Percentiles rank a stretch among this genome's conserved stretches.
phyloP scores from a whole-genome alignment of 37 sponge, comb jelly and placozoan species.

The Axinella damicornis region DNA sequence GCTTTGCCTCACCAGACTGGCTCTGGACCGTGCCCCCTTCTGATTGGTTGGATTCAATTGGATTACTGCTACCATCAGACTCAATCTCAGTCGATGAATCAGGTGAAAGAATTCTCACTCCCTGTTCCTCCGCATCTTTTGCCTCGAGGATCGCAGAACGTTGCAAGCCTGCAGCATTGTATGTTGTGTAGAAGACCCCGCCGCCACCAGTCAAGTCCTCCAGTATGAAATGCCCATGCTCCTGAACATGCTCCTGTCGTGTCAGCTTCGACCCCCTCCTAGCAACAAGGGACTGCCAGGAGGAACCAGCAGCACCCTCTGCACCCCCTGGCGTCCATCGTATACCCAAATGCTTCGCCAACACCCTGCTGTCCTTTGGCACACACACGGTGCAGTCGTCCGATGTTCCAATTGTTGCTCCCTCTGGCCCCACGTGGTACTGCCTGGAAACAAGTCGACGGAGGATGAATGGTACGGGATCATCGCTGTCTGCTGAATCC shows the following conservation, averaged over 20 bases:
- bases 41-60: too few relatives aligned
- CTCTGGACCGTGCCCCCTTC: too few relatives aligned
- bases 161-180: background rate
- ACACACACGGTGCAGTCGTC: slow-evolving; percentile 46
- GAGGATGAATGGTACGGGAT: slow-evolving; percentile 48
- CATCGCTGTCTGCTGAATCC: background rate
- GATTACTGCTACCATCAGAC: too few relatives aligned
- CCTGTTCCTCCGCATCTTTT: background rate
- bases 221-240: slow-evolving; percentile 22
- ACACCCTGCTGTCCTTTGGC: slow-evolving; percentile 49
- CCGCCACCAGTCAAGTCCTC: slow-evolving; percentile 13
- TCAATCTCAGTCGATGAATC: too few relatives aligned
- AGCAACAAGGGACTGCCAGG: background rate
- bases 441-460: slow-evolving; percentile 45
- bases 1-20: too few relatives aligned
- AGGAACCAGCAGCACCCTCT: background rate
- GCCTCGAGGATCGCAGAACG: slow-evolving; percentile 4
- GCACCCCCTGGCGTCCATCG: slow-evolving; percentile 24
- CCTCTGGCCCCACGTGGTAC: slow-evolving; percentile 73
- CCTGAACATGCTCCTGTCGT: background rate
- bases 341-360: slow-evolving; percentile 37
- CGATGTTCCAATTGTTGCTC: slow-evolving; percentile 62
- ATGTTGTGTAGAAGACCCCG: background rate
- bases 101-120: too few relatives aligned
- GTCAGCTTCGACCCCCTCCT: background rate